Evolutionary conservation across 2,888 invertebrate genomes (phyloP).

Genomic region (Heterodera filipjevi): DNA sequence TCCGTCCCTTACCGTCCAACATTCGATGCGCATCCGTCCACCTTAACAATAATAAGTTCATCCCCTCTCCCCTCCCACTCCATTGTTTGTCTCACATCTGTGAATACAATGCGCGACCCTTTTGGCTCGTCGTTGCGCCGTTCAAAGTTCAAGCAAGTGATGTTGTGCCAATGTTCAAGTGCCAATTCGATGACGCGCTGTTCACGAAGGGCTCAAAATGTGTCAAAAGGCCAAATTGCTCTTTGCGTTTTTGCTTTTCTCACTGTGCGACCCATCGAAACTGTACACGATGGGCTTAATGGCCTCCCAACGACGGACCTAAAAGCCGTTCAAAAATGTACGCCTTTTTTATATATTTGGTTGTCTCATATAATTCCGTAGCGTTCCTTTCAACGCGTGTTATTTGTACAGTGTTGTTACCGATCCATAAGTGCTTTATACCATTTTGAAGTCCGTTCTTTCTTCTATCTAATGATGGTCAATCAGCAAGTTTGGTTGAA

Average conservation of each 20-base stretch:
- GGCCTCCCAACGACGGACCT: slow-evolving; percentile 60
- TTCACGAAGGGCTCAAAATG: slow-evolving; percentile 57
- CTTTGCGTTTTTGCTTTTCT: slow-evolving; percentile 15
- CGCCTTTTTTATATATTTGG: too few relatives aligned
- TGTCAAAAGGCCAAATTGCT: not conserved
- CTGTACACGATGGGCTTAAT: slow-evolving; percentile 60
- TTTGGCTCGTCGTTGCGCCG: slow-evolving; percentile 52
- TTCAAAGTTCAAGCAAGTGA: slow-evolving; percentile 64
- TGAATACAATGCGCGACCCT: slow-evolving; percentile 65
- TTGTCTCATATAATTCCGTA: too few relatives aligned
- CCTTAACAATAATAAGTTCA: not conserved
- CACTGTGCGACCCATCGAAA: slow-evolving; percentile 64
- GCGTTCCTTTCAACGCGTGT: too few relatives aligned
- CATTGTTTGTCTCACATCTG: slow-evolving; percentile 54
- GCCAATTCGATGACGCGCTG: slow-evolving; percentile 65
- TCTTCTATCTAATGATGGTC: too few relatives aligned
- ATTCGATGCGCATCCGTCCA: slow-evolving; percentile 51
- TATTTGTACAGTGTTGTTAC: too few relatives aligned
- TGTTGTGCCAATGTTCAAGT: slow-evolving; percentile 66
- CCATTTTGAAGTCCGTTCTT: too few relatives aligned
- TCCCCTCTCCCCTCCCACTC: not conserved
- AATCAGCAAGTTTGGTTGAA: too few relatives aligned
- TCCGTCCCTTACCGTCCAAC: slow-evolving; percentile 42
- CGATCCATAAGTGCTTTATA: too few relatives aligned
- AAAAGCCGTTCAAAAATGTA: too few relatives aligned